Evolutionary conservation across 2,113 vertebrate species (phyloP).

Genomic region (Sterrhoptilus dennistouni): DNA sequence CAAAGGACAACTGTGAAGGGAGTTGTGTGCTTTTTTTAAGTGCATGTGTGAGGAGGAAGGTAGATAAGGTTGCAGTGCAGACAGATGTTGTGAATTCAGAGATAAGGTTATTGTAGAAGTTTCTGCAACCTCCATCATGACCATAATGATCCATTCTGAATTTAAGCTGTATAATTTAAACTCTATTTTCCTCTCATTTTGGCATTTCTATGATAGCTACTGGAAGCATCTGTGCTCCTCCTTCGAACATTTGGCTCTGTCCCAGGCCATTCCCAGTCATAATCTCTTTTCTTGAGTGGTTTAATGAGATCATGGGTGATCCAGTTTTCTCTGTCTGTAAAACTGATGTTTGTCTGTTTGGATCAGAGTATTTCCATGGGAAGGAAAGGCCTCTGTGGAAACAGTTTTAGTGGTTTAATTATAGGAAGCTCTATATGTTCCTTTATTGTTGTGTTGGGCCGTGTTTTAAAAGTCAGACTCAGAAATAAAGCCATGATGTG

Average conservation of each 20-base stretch:
- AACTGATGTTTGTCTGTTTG: not conserved
- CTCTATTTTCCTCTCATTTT: not conserved
- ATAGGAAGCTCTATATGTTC: not conserved
- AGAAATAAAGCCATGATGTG: not conserved
- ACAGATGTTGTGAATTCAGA: not conserved
- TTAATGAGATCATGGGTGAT: not conserved
- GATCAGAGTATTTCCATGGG: not conserved
- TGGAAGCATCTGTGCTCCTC: not conserved
- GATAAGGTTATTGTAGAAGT: not conserved
- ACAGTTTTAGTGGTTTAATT: not conserved
- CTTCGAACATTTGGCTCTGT: accelerated
- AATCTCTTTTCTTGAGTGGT: not conserved
- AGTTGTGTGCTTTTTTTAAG: not conserved
- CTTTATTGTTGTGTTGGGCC: not conserved
- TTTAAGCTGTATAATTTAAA: not conserved
- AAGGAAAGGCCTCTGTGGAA: not conserved
- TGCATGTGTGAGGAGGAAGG: accelerated
- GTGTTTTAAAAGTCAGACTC: not conserved
- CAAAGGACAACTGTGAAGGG: not conserved
- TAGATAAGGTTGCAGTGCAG: not conserved
- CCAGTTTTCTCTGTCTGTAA: not conserved
- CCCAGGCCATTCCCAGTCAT: not conserved
- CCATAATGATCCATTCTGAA: not conserved
- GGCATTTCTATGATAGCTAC: not conserved
- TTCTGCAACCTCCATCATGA: not conserved